phyloP scores from a whole-genome alignment of 2,113 vertebrate species.

The Tauraco erythrolophus region DNA sequence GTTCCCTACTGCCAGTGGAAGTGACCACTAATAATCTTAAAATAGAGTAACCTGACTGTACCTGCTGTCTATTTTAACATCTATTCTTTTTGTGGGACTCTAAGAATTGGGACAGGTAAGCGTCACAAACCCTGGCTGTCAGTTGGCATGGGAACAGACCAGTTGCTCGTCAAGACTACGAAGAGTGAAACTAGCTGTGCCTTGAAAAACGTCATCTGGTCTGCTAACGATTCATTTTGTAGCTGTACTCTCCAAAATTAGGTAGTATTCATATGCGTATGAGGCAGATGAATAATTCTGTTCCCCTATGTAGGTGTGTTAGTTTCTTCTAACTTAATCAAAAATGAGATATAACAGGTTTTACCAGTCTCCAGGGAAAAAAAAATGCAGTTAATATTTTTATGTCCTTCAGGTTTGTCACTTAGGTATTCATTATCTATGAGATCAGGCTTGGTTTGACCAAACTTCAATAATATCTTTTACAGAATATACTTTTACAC shows the following conservation, averaged over 20 bases:
- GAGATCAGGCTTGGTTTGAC: not conserved
- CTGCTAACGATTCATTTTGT: not conserved
- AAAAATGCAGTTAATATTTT: not conserved
- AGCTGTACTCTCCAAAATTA: not conserved
- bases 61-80: not conserved
- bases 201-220: not conserved
- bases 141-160: not conserved
- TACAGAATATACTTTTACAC: not conserved
- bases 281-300: not conserved
- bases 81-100: not conserved
- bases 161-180: not conserved
- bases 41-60: not conserved
- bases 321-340: not conserved
- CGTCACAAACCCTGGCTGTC: not conserved
- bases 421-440: not conserved
- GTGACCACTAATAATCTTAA: not conserved
- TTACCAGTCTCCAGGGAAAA: not conserved
- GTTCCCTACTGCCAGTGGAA: not conserved
- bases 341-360: not conserved
- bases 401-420: not conserved
- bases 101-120: not conserved
- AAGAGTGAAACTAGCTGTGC: not conserved
- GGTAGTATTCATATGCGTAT: not conserved
- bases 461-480: not conserved
- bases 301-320: not conserved